These are phyloP conservation scores for Crocidura indochinensis DNA, from an alignment of 2,797 vertebrate species.

Conservation along the genomic window DNA sequence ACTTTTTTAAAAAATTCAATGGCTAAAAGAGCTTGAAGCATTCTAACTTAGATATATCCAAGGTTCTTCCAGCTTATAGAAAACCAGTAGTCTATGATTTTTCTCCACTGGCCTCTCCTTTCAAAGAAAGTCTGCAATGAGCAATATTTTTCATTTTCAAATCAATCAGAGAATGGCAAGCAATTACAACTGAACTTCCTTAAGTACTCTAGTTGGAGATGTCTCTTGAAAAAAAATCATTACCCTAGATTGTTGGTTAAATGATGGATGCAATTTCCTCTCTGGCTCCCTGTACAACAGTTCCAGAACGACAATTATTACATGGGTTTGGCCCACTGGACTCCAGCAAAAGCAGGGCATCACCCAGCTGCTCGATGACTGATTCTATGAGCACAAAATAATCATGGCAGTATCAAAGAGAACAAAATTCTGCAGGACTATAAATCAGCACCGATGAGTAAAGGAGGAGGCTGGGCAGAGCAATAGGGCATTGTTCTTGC, in stretches of 20 bases:
- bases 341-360: not conserved
- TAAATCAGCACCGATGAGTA: not conserved
- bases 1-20: not conserved
- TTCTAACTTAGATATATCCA: not conserved
- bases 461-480: not conserved
- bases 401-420: not conserved
- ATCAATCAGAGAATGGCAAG: slow-evolving; percentile 48
- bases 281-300: not conserved
- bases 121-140: slow-evolving; percentile 1
- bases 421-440: not conserved
- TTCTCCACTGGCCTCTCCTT: slow-evolving; percentile 15
- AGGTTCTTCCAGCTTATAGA: not conserved
- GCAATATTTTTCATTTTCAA: slow-evolving; percentile 26
- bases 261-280: slow-evolving; percentile 8
- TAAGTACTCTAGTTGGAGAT: slow-evolving; percentile 18
- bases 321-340: not conserved
- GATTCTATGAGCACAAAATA: not conserved
- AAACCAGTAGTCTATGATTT: not conserved
- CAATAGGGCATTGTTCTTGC: not conserved
- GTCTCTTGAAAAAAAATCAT: not conserved
- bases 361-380: not conserved
- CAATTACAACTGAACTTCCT: slow-evolving; percentile 4
- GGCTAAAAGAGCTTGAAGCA: not conserved
- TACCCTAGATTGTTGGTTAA: not conserved
- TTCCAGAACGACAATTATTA: not conserved